Evolutionary conservation across 2,888 invertebrate genomes (phyloP).

Genomic region (Gibbula magus): DNA sequence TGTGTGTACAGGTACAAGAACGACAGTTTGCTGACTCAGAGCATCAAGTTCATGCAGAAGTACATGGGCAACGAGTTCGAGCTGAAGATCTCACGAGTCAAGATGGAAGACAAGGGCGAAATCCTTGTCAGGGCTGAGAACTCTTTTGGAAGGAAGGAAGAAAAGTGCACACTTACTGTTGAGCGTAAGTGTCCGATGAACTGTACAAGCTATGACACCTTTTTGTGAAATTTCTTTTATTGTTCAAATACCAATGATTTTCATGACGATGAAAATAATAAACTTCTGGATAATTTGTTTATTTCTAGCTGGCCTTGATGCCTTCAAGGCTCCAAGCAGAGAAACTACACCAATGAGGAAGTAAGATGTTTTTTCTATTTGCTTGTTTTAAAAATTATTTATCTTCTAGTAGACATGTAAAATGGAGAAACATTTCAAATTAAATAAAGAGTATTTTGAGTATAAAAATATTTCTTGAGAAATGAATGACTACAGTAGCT

Average conservation of each 20-base stretch:
- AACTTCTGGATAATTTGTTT: not conserved
- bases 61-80: constrained; percentile 97
- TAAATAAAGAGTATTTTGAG: too few relatives aligned
- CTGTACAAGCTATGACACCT: too few relatives aligned
- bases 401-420: too few relatives aligned
- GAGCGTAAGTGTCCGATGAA: constrained; percentile 62
- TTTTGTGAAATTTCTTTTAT: too few relatives aligned
- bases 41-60: constrained; percentile 99
- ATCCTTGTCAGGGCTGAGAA: constrained; percentile 85
- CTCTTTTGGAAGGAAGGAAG: constrained; percentile 73
- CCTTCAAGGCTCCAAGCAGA: constrained; percentile 32
- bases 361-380: constrained; percentile 28
- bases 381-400: not conserved
- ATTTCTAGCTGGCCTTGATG: constrained; percentile 39
- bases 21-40: constrained; percentile 84
- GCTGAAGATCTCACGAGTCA: constrained; percentile 96
- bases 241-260: too few relatives aligned
- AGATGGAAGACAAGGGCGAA: constrained; percentile 96
- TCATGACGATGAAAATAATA: too few relatives aligned
- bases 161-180: constrained; percentile 70
- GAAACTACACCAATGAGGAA: constrained; percentile 46
- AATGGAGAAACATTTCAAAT: too few relatives aligned
- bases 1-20: constrained; percentile 63
- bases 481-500: too few relatives aligned
- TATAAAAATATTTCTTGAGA: too few relatives aligned